Evolutionary conservation across 2,797 vertebrate species (phyloP), one percentile per base, ranked within the genome.

Genomic region (Girardinus metallicus): DNA sequence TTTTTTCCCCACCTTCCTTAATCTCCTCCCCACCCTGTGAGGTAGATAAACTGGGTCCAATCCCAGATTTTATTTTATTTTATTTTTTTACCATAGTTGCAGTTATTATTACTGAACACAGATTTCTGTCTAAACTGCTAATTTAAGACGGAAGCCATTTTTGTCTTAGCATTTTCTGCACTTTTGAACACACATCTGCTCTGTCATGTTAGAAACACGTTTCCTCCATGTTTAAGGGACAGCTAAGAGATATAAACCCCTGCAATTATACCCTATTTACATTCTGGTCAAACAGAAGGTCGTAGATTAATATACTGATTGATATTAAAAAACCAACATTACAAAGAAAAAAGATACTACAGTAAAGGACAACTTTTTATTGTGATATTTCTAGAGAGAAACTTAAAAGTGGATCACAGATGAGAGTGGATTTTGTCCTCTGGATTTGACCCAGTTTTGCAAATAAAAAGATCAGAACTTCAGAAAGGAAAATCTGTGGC

Each of bases 391-490:
- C 64, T 39, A 68, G 0, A 41, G 21, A 68, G 36, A 68, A 39
- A 68, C 39, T 23, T 9, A 68, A 68, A 68, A 39, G 51, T 68
- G 23, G 36, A 26, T 6, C 18, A 39, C 3, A 68, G 34, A 39
- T 41, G 10, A 26, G 9, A 41, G 9, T 41, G 36, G 64, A 29
- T 36, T 10, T 9, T 64, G 57, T 64, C 62, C 8, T 18, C 36
- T 64, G 60, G 31, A 11, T 64, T 36, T 64, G 16, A 21, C 12
- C 29, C n/a, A 18, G 3, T 39, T 68, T 18, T 41, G 4, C 12
- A 77, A 74, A 74, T 75, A 4, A 39, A 78, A 76, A 80, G 29
- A 31, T 60, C 13, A 60, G 4, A 39, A 39, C 29, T 66, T 72
- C 34, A 74, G 26, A 26, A 49, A 72, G 55, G 64, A 72, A 57